phyloP scores from a whole-genome alignment of 2,797 vertebrate species.

The Jordanella pulchra region DNA sequence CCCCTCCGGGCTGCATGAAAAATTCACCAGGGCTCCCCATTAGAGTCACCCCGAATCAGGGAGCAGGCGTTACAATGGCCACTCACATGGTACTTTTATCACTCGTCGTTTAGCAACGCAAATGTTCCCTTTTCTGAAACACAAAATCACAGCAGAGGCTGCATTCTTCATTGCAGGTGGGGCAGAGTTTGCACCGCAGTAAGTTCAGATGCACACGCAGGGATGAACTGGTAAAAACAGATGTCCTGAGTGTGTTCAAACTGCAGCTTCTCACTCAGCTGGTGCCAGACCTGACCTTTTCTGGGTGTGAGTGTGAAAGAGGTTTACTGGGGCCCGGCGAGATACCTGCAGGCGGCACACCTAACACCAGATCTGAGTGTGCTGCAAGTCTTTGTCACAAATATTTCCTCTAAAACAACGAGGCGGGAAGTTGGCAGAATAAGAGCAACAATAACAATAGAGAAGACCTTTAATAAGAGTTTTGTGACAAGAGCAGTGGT shows the following conservation, averaged over 20 bases:
- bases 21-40: slow-evolving; percentile 91
- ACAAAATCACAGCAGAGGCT: slow-evolving; percentile 61
- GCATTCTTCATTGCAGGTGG: slow-evolving; percentile 16
- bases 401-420: not conserved
- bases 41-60: slow-evolving; percentile 89
- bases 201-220: slow-evolving; percentile 16
- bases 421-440: not conserved
- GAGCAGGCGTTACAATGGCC: slow-evolving; percentile 55
- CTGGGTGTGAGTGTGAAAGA: slow-evolving; percentile 41
- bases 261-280: slow-evolving; percentile 59
- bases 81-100: slow-evolving; percentile 51
- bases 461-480: not conserved
- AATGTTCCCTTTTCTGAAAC: slow-evolving; percentile 62
- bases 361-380: slow-evolving; percentile 6
- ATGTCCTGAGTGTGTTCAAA: slow-evolving; percentile 55
- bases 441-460: not conserved
- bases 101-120: slow-evolving; percentile 63
- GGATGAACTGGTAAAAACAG: slow-evolving; percentile 40
- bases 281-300: slow-evolving; percentile 74
- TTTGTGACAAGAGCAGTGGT: not conserved
- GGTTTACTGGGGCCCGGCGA: slow-evolving; percentile 36
- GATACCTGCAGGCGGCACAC: slow-evolving; percentile 52
- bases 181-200: slow-evolving; percentile 1
- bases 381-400: slow-evolving; percentile 16
- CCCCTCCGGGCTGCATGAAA: slow-evolving; percentile 90